phyloP scores from a whole-genome alignment of 2,113 vertebrate species.

The Corvus hawaiiensis region DNA sequence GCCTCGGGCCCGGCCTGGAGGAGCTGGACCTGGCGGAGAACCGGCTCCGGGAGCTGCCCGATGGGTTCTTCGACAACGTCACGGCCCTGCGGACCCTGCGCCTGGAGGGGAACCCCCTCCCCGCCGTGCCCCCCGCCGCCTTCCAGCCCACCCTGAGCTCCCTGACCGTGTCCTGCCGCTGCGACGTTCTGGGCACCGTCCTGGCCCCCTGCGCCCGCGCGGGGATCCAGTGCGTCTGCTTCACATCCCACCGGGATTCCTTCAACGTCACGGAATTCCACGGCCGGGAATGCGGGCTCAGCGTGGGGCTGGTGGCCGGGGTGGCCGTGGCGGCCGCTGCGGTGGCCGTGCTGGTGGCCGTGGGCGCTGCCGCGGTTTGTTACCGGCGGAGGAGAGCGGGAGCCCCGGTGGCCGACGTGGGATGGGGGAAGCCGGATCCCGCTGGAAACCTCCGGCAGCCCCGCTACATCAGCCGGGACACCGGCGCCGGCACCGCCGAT shows the following conservation, averaged over 20 bases:
- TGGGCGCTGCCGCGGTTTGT: rapidly evolving
- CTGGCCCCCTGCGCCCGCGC: rapidly evolving
- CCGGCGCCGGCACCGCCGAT: rapidly evolving
- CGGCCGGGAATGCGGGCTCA: rapidly evolving
- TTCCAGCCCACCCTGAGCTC: neutral
- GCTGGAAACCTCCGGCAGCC: neutral
- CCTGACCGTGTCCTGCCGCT: conserved; percentile 19
- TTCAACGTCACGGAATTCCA: neutral
- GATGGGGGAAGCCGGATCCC: rapidly evolving
- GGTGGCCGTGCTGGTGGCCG: neutral
- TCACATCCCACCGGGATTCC: rapidly evolving
- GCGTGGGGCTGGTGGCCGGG: neutral
- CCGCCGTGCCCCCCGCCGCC: neutral
- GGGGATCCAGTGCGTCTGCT: rapidly evolving
- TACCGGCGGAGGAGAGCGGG: neutral
- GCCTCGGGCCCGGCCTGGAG: rapidly evolving
- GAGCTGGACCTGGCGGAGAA: conserved; percentile 49
- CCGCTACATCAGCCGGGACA: neutral
- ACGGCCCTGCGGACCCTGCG: neutral
- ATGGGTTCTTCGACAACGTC: rapidly evolving
- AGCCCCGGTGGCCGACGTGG: rapidly evolving
- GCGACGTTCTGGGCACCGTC: neutral
- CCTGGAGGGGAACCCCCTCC: neutral
- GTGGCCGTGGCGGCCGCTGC: rapidly evolving
- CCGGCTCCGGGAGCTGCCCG: neutral